A percentile compares a stretch with the other conserved stretches of the same genome.
Evolutionary conservation across 2,797 vertebrate genomes (phyloP).

Genomic region (Sebastes flavidus): DNA sequence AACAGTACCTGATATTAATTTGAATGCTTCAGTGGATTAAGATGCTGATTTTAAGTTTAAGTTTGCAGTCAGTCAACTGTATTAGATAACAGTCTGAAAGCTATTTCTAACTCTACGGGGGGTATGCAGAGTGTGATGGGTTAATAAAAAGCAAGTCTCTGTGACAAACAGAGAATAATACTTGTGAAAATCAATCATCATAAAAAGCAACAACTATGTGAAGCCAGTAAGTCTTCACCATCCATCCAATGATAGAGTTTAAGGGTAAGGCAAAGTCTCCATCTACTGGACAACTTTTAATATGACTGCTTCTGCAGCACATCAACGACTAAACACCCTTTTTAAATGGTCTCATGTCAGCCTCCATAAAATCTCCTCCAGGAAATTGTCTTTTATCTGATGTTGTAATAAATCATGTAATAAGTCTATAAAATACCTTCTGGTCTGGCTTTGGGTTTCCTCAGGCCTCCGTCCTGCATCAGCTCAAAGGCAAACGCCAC

Average conservation of each 20-base stretch:
- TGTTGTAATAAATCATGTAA: not conserved
- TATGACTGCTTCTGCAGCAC: not conserved
- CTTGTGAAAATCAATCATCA: not conserved
- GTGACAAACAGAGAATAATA: not conserved
- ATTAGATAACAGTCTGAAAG: not conserved
- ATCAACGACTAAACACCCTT: too few species aligned
- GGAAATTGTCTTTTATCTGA: not conserved
- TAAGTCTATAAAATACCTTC: constrained; percentile 86
- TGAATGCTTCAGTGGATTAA: not conserved
- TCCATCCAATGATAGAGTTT: not conserved
- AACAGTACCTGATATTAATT: not conserved
- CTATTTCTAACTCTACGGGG: not conserved
- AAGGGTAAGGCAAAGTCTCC: constrained; percentile 54
- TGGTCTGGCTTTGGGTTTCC: constrained; percentile 96
- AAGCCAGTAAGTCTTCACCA: not conserved
- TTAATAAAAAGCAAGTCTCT: not conserved
- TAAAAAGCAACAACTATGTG: not conserved
- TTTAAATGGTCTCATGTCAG: not conserved
- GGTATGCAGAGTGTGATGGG: not conserved
- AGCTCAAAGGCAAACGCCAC: constrained; percentile 96
- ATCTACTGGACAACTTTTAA: constrained; percentile 67
- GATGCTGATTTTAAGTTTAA: constrained; percentile 6
- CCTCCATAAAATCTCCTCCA: not conserved
- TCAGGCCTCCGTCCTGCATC: constrained; percentile 96
- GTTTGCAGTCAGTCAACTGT: not conserved